phyloP scores from a whole-genome alignment of 2,797 vertebrate genomes.

The Sylvilagus floridanus region DNA sequence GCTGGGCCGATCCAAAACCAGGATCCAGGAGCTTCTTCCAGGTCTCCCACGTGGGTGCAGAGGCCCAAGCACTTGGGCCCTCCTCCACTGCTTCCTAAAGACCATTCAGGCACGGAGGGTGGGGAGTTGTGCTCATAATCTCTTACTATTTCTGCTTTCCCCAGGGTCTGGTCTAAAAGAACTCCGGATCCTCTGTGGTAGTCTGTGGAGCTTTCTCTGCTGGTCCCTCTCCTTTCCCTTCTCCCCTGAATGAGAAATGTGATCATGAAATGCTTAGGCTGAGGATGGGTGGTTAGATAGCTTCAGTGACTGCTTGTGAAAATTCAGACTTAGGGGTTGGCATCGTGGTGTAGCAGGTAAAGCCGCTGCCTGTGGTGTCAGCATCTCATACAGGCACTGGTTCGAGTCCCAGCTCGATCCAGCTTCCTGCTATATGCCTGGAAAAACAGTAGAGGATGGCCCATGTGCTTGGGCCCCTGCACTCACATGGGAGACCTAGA shows the following conservation, averaged over 20 bases:
- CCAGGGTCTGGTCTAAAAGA: neutral
- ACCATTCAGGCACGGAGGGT: neutral
- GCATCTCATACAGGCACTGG: no score
- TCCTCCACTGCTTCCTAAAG: neutral
- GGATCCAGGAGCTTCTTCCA: no score
- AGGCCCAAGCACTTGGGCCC: no score
- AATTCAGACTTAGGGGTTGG: conserved; percentile 12
- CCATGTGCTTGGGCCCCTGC: no score
- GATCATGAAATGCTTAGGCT: neutral
- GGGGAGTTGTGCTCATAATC: neutral
- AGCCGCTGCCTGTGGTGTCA: no score
- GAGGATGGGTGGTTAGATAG: neutral
- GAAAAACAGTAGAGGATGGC: no score
- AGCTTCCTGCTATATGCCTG: no score
- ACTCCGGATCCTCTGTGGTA: neutral
- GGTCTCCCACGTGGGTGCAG: no score
- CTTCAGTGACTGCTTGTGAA: neutral
- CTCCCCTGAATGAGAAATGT: neutral
- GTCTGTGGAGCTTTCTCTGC: neutral
- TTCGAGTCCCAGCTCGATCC: no score
- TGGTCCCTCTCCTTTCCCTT: neutral
- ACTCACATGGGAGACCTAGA: no score
- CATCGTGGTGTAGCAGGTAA: no score
- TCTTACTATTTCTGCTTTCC: conserved; percentile 3
- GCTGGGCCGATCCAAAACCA: no score